Percentiles rank a stretch among this genome's conserved stretches.
These are phyloP conservation scores for Seira sanloemensis DNA, from an alignment of 2,888 invertebrate genomes.

Conservation along the genomic window DNA sequence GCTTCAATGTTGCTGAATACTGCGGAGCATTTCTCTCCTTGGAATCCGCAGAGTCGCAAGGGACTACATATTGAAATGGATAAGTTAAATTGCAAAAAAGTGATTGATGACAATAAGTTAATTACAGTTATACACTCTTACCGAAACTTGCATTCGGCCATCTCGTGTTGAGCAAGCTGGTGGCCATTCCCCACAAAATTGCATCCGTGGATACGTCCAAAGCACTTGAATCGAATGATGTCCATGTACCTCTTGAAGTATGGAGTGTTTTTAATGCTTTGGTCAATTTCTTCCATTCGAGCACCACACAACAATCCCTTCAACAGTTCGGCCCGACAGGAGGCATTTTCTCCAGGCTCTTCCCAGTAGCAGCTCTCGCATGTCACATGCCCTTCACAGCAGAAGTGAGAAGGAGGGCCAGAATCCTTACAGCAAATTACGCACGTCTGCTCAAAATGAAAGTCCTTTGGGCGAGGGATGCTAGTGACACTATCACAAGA, in stretches of 20 bases:
- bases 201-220: constrained; percentile 1
- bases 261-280: not conserved
- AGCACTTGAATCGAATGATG: not conserved
- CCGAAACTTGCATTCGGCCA: not conserved
- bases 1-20: not conserved
- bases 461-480: not conserved
- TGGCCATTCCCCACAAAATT: not conserved
- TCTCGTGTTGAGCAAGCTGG: not conserved
- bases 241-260: constrained; percentile 29
- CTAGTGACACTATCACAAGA: too few species aligned
- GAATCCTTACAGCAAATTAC: constrained; percentile 5
- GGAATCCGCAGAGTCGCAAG: constrained; percentile 1
- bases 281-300: not conserved
- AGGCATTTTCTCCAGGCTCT: not conserved
- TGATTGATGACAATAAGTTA: not conserved
- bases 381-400: not conserved
- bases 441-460: constrained; percentile 8
- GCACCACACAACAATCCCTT: not conserved
- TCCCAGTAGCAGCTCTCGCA: not conserved
- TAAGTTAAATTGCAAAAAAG: not conserved
- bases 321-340: not conserved
- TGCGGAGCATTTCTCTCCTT: not conserved
- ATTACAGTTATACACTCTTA: not conserved
- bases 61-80: not conserved
- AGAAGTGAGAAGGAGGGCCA: not conserved